These are phyloP conservation scores for Salmo trutta DNA, from an alignment of 2,797 vertebrate genomes.

Conservation along the genomic window DNA sequence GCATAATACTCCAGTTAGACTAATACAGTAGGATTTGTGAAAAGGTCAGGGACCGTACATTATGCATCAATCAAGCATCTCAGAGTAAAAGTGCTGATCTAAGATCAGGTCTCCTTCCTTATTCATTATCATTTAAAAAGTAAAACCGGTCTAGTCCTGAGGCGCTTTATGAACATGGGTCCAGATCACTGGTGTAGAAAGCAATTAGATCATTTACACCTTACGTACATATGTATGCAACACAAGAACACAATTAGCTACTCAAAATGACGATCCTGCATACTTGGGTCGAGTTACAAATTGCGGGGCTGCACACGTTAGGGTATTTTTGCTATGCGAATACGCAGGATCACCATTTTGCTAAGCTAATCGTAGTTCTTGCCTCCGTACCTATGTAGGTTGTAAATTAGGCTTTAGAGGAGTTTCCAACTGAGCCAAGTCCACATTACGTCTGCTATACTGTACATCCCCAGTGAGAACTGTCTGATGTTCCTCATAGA, in stretches of 20 bases:
- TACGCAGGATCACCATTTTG: neutral
- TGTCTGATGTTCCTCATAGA: conserved; percentile 1
- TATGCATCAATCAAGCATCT: neutral
- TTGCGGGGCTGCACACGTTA: neutral
- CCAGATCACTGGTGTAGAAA: neutral
- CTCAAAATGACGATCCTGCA: neutral
- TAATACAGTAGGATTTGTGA: neutral
- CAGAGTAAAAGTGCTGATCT: neutral
- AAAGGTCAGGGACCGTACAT: neutral
- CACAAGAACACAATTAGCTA: neutral
- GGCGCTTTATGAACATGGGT: neutral
- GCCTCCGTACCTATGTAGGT: neutral
- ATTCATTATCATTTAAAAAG: neutral
- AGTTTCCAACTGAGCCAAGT: neutral
- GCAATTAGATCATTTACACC: neutral
- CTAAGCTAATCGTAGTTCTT: neutral
- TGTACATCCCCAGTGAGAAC: conserved; percentile 3
- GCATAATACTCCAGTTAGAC: neutral
- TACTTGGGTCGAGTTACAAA: neutral
- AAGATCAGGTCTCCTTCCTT: neutral
- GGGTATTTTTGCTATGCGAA: neutral
- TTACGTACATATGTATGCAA: neutral
- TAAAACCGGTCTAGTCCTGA: no score
- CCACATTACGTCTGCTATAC: neutral
- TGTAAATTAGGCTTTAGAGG: neutral